Base-by-base conservation (phyloP, 2,888 invertebrate species). In the Torymus tubicola region DNA sequence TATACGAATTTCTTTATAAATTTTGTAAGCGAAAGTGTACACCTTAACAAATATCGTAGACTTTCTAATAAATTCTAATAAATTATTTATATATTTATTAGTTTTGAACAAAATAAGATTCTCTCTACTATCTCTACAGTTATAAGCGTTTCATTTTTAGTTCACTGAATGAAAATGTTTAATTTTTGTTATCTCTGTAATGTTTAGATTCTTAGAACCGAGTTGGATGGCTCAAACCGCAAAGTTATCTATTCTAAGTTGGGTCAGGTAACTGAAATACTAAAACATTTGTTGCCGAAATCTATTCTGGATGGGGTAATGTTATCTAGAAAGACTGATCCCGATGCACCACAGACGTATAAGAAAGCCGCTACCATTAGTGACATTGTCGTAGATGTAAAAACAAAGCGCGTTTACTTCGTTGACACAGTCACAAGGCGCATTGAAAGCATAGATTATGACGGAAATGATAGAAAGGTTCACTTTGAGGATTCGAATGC, bases 151-250 rank as follows among this genome's bases (percentile, higher is more conserved):
- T 31, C 8, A 31, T 31, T 31, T 31, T 31, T 3, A 31, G 31
- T 5, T 31, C 4, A 31, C 31, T 31, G 8, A 42, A 8, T 42
- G 42, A 42, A 42, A 42, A 42, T 42, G 1, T 42, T 42, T 42
- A 16, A 58, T 31, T 11, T 13, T 58, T 70, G 8, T 58, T 55
- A 58, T 70, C 53, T n/a, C 1, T 64, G 53, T 42, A 42, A 11
- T 10, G 65, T 64, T 16, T 16, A 81, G 81, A 81, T 81, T 11
- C 11, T 78, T 11, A 74, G 78, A 75, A 68, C 68, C 0, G 78
- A 78, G 10, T n/a, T 78, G 21, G 78, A 71, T 13, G 81, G 81
- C 8, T 13, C 55, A 11, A 67, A 72, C n/a, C 70, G n/a, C 0
- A 18, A 61, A 24, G n/a, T 52, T 2, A 18, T 79, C 1, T 60